phyloP scores from a whole-genome alignment of 2,888 invertebrate species.

The Capitulum mitella region DNA sequence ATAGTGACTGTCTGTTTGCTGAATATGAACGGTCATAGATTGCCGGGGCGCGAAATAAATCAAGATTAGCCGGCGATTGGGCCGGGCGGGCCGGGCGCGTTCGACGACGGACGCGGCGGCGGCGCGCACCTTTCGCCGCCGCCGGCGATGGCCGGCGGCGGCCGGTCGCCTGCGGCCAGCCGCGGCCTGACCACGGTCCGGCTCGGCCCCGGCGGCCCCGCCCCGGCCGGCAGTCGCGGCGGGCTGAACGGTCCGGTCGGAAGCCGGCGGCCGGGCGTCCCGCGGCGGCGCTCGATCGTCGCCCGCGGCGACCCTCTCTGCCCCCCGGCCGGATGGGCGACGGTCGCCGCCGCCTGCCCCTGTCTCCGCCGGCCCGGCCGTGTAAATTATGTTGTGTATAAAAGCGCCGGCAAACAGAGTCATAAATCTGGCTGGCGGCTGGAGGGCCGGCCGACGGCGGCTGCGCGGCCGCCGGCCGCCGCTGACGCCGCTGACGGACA shows the following conservation, averaged over 20 bases:
- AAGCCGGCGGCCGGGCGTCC: not conserved
- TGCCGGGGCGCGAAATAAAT: not conserved
- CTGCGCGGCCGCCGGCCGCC: not conserved
- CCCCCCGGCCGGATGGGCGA: not conserved
- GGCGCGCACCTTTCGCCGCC: not conserved
- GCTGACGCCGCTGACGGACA: not conserved
- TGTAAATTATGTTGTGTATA: constrained; percentile 25
- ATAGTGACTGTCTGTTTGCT: constrained; percentile 1
- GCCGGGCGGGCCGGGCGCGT: not conserved
- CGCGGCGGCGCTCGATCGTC: not conserved
- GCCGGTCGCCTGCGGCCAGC: not conserved
- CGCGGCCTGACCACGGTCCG: not conserved
- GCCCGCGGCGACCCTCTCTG: constrained; percentile 22
- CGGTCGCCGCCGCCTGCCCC: not conserved
- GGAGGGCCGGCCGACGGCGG: not conserved
- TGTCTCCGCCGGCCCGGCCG: constrained; percentile 5
- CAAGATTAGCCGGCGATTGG: not conserved
- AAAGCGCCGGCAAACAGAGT: constrained; percentile 23
- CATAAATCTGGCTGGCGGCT: constrained; percentile 15
- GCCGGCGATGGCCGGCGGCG: not conserved
- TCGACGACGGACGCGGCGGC: not conserved
- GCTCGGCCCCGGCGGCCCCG: not conserved
- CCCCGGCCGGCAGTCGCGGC: not conserved
- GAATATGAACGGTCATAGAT: constrained; percentile 10
- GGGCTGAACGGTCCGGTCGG: not conserved